A percentile compares a stretch with the other conserved stretches of the same genome.
phyloP scores from a whole-genome alignment of 2,113 vertebrate species.

The Excalfactoria chinensis region DNA sequence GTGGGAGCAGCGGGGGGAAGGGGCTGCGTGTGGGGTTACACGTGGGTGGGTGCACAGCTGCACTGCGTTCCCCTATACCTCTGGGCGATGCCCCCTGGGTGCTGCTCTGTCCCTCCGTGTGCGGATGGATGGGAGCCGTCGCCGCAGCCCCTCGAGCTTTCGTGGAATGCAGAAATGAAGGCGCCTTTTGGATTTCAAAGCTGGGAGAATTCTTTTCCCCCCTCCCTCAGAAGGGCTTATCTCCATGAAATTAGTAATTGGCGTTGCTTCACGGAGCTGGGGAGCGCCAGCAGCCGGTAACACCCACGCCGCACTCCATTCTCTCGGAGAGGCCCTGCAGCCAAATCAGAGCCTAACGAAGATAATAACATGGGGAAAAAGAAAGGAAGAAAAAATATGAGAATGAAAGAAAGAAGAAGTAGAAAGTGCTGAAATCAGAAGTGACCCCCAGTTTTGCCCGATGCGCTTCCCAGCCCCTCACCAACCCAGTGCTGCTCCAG shows the following conservation, averaged over 20 bases:
- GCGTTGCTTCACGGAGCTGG: slow-evolving; percentile 31
- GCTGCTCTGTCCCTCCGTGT: not conserved
- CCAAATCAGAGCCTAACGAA: slow-evolving; percentile 40
- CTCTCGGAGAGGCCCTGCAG: slow-evolving; percentile 18
- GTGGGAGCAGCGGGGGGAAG: not conserved
- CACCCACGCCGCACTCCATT: slow-evolving; percentile 42
- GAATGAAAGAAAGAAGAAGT: no score
- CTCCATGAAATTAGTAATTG: slow-evolving; percentile 66
- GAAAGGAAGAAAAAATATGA: not conserved
- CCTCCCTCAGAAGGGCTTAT: slow-evolving; percentile 44
- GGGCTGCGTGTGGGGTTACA: not conserved
- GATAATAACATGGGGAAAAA: not conserved
- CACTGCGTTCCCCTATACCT: not conserved
- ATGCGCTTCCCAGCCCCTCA: not conserved
- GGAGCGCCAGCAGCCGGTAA: slow-evolving; percentile 40
- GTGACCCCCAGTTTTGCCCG: not conserved
- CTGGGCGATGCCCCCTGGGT: accelerated
- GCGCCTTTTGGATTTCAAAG: not conserved
- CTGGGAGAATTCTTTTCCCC: not conserved
- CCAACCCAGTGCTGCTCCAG: no score
- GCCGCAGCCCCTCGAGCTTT: accelerated
- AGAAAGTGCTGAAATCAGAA: slow-evolving; percentile 34
- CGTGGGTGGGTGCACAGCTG: not conserved
- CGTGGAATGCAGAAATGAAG: not conserved
- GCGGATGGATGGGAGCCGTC: not conserved